A percentile compares a stretch with the other conserved stretches of the same genome.
These are phyloP conservation scores for Dipodomys spectabilis DNA, from an alignment of 2,113 vertebrate species.

Conservation along the genomic window DNA sequence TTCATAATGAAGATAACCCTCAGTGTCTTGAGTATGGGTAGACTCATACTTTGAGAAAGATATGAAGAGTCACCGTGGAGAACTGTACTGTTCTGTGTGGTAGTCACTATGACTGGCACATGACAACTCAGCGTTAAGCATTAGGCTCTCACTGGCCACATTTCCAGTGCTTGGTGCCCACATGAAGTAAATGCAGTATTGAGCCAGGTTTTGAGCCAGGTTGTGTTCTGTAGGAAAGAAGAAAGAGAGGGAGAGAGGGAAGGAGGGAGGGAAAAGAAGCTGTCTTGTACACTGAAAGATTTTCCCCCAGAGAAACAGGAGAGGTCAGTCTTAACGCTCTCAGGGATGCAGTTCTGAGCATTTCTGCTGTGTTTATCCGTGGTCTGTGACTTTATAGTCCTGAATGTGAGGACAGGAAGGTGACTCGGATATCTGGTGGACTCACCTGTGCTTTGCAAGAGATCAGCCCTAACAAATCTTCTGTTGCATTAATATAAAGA, in stretches of 20 bases:
- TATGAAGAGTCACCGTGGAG: neutral
- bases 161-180: neutral
- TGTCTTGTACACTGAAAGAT: neutral
- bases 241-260: too few species aligned
- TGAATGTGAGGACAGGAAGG: neutral
- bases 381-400: neutral
- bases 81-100: neutral
- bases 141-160: neutral
- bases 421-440: neutral
- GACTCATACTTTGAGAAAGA: neutral
- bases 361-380: accelerated
- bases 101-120: too few species aligned
- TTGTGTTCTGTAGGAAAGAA: neutral
- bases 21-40: neutral
- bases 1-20: neutral
- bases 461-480: neutral
- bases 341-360: neutral
- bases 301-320: neutral
- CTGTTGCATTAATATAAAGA: neutral
- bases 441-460: neutral
- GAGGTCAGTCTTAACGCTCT: neutral
- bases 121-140: neutral
- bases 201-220: neutral
- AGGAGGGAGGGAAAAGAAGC: too few species aligned
- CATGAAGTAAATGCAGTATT: neutral